These are phyloP conservation scores for Morone chrysops DNA, from an alignment of 2,113 vertebrate genomes.

Conservation along the genomic window DNA sequence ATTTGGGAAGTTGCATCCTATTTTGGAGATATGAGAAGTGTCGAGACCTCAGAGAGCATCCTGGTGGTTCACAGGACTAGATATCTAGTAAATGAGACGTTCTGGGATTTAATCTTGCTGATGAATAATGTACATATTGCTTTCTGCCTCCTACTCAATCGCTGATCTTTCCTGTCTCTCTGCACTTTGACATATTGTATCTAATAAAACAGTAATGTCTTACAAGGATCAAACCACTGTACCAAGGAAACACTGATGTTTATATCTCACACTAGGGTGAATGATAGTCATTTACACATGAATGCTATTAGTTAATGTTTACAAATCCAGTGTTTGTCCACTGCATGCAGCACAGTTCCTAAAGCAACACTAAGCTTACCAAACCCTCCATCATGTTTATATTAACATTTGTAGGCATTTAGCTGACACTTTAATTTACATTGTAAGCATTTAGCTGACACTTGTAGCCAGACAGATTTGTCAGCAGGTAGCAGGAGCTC, in stretches of 20 bases:
- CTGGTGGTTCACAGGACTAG: slow-evolving; percentile 22
- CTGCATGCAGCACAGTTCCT: neutral
- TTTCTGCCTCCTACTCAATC: slow-evolving; percentile 6
- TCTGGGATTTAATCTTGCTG: slow-evolving; percentile 38
- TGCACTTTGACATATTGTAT: neutral
- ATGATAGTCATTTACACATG: neutral
- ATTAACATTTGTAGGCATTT: slow-evolving; percentile 15
- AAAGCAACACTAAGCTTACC: neutral
- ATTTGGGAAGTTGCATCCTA: neutral
- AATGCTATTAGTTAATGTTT: neutral
- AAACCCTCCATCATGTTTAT: neutral
- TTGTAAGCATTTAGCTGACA: slow-evolving; percentile 34
- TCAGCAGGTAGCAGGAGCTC: slow-evolving; percentile 20
- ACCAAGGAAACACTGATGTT: slow-evolving; percentile 5
- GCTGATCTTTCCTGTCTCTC: neutral
- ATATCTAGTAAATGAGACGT: slow-evolving; percentile 44
- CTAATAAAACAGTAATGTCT: neutral
- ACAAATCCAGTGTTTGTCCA: neutral
- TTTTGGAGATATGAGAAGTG: slow-evolving; percentile 18
- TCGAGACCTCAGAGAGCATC: neutral
- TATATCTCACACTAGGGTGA: neutral
- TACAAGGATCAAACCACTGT: neutral
- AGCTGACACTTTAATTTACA: slow-evolving; percentile 27
- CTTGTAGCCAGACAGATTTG: slow-evolving; percentile 16
- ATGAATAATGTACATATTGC: slow-evolving; percentile 33